Percentiles rank a stretch among this genome's conserved stretches.
phyloP scores from a whole-genome alignment of 2,113 vertebrate species.

The Porphyrio hochstetteri region DNA sequence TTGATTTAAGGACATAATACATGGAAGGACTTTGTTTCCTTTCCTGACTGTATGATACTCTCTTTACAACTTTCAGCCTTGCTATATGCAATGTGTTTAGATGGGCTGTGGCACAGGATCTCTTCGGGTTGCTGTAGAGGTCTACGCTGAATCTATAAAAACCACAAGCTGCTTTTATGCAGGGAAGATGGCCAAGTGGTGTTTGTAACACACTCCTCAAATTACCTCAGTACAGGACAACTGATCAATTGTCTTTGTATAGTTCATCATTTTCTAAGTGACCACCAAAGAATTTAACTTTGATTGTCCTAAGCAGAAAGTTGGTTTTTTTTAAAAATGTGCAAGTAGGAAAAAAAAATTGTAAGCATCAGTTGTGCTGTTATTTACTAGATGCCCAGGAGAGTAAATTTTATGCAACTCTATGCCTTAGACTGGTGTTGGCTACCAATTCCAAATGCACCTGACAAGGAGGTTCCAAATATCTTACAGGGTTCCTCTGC shows the following conservation, averaged over 20 bases:
- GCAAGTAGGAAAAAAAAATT: not conserved
- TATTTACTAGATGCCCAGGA: conserved; percentile 10
- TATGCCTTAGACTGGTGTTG: conserved; percentile 38
- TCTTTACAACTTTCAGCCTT: not conserved
- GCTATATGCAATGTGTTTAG: not conserved
- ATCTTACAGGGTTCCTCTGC: not conserved
- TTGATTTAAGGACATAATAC: not conserved
- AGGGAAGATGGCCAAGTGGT: not conserved
- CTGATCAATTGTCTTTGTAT: not conserved
- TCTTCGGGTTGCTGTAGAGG: not conserved
- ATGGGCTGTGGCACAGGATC: not conserved
- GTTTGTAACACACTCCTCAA: not conserved
- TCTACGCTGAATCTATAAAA: not conserved
- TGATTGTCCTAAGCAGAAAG: not conserved
- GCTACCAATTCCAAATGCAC: not conserved
- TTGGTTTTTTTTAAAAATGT: not conserved
- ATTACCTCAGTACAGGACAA: conserved; percentile 45
- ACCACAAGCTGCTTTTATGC: not conserved
- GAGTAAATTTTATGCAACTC: conserved; percentile 29
- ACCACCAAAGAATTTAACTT: conserved; percentile 51
- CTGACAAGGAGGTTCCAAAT: not conserved
- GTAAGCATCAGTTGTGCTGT: conserved; percentile 3
- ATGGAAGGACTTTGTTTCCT: not conserved
- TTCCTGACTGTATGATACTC: not conserved
- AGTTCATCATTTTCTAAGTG: conserved; percentile 1